A percentile compares a stretch with the other conserved stretches of the same genome.
Conservation (phyloP, 2,888 invertebrate species). For the Zaprionus obscuricornis region DNA sequence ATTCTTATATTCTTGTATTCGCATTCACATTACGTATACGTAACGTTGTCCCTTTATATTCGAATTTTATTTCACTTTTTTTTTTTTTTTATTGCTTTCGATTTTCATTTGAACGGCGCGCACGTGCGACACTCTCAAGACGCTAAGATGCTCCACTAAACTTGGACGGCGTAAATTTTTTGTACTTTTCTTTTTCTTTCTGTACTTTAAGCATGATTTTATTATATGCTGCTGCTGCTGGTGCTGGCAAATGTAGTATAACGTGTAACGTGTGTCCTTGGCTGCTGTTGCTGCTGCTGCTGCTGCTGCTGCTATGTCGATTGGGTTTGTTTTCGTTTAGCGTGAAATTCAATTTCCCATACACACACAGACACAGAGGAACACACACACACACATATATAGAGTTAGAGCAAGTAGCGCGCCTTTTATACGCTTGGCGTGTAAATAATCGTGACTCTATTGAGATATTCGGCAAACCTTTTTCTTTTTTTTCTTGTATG, state of each 20-base stretch:
- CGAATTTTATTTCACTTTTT: slow-evolving; percentile 43
- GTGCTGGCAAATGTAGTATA: neutral
- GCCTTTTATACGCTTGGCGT: slow-evolving; percentile 40
- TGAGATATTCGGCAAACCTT: slow-evolving; percentile 51
- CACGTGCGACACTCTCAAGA: slow-evolving; percentile 64
- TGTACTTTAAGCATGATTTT: slow-evolving; percentile 74
- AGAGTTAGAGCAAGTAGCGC: slow-evolving; percentile 1
- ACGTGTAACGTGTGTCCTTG: slow-evolving; percentile 21
- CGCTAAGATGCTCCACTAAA: slow-evolving; percentile 52
- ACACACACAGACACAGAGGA: no score
- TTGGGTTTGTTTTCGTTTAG: slow-evolving; percentile 69
- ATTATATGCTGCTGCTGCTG: slow-evolving; percentile 47
- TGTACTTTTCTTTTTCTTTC: no score
- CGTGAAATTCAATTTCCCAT: slow-evolving; percentile 78
- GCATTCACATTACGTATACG: slow-evolving; percentile 54
- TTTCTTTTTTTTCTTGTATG: slow-evolving; percentile 30
- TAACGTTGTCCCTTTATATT: slow-evolving; percentile 31
- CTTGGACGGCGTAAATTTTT: slow-evolving; percentile 73
- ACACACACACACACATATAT: slow-evolving; percentile 24
- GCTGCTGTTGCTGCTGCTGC: slow-evolving; percentile 24
- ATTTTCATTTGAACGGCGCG: slow-evolving; percentile 77
- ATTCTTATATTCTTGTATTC: slow-evolving; percentile 32
- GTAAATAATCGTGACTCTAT: slow-evolving; percentile 61
- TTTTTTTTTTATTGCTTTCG: slow-evolving; percentile 79
- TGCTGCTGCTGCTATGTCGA: no score